Evolutionary conservation across 30 jellyfish, hydroid and myxozoan species (phyloP), one percentile per base, ranked within the genome.

Genomic region (Mastigias papua): DNA sequence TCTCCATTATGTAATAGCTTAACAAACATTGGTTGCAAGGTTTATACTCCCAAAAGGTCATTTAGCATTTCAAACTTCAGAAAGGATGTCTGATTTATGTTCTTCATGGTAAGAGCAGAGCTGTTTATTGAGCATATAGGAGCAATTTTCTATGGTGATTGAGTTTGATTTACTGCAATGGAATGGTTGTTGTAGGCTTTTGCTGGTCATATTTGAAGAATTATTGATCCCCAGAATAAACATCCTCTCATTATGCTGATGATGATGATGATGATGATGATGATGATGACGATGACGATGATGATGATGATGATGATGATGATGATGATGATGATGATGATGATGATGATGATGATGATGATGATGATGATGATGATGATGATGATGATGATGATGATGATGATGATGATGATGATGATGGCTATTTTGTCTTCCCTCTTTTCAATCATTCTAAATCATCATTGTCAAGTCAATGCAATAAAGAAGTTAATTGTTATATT

Each of bases 231-330:
- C 22, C 5, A 57, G 6, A 22, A 57, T 57, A 22, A 57, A 3
- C 30, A 57, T 37, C 10, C 11, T 37, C 6, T 57, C 22, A 57
- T 19, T 8, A 4, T 57, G 69, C 6, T 57, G 69, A 57, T 63
- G 37, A 23, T 63, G 74, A 63, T 23, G 74, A 15, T 63, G 74
- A 63, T 63, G 74, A 63, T 23, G 74, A 23, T 63, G 74, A 23
- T 63, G 74, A 63, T 63, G 74, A 20, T 63, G 80, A 51, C 8
- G 34, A 16, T 79, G 80, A 51, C 1, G 80, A 51, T 54, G 80
- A 27, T 79, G 80, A 51, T 79, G 80, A 51, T 79, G 65, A 51
- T 79, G 66, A 51, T 79, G 80, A 22, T 79, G 80, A 25, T 79
- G 65, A 51, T 58, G 80, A 27, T 79, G 80, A 51, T 79, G 64